Evolutionary conservation across 2,888 invertebrate species (phyloP), one percentile per base, ranked within the genome.

Genomic region (Smittia aterrima): DNA sequence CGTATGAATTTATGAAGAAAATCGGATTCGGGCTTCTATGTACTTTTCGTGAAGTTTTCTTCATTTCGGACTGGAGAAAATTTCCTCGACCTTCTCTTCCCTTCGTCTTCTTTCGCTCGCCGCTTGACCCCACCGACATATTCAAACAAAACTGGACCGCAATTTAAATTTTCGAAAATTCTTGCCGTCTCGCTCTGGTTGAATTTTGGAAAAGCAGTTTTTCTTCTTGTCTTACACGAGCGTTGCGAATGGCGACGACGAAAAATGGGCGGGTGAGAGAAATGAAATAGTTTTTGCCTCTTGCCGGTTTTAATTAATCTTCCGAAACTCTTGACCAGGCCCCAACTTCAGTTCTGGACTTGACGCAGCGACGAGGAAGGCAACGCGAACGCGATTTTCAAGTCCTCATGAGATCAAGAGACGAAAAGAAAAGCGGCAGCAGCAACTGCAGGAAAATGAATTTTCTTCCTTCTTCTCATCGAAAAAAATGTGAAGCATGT

Each of bases 1-100:
- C 22, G 22, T 58, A 70, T 70, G 70, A 70, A 70, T 70, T 70
- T 70, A 70, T 70, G 70, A 70, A 70, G 70, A 70, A 70, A 70
- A 70, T 70, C 54, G 16, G 53, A 25, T 27, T 70, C 54, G 27
- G 54, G 11, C 24, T 24, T 24, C 25, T 22, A 11, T 32, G n/a
- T 47, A 13, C 53, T 9, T 1, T 54, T 18, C 18, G 18, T 18
- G 18, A 41, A 25, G 16, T 20, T 22, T 24, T 24, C 67, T 47
- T 66, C 38, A 11, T 38, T 11, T 1, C 13, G 13, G 25, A 64
- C 20, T 16, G 25, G 38, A 32, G 18, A 47, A 67, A 67, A 20
- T 22, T 47, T 67, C 22, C 67, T 41, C 18, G 20, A 22, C 67
- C 38, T 13, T 41, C 64, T 32, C n/a, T 66, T 24, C 13, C 24